Evolutionary conservation across 30 jellyfish, hydroid and myxozoan genomes (phyloP).

Genomic region (Chironex yamaguchii): DNA sequence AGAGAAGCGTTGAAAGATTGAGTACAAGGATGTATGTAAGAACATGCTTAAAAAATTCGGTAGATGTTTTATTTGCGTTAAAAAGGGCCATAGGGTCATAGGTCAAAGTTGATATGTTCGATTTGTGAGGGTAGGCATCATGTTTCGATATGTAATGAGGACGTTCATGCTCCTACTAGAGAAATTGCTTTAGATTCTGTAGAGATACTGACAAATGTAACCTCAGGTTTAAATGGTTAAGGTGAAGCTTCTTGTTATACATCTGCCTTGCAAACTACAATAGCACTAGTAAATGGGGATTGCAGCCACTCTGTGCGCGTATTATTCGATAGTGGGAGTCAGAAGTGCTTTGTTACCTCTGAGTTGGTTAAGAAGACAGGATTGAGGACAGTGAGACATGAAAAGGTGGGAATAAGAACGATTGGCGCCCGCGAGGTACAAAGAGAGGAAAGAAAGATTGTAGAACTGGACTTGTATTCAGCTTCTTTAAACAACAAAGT

Average conservation of each 20-base stretch:
- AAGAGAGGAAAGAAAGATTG: neutral
- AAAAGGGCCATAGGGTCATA: conserved; percentile 30
- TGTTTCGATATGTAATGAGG: neutral
- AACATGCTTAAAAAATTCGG: neutral
- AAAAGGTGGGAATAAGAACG: neutral
- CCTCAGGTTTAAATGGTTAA: neutral
- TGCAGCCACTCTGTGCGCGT: neutral
- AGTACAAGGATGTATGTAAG: neutral
- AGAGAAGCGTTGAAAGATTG: conserved; percentile 2
- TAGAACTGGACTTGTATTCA: neutral
- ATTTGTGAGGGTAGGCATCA: neutral
- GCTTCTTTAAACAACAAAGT: neutral
- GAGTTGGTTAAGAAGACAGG: neutral
- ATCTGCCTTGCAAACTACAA: conserved; percentile 18
- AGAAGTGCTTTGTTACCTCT: conserved; percentile 32
- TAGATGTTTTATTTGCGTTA: conserved; percentile 7
- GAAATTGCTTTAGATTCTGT: neutral
- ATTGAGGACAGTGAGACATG: conserved; percentile 2
- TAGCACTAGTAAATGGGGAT: conserved; percentile 1
- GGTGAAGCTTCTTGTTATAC: neutral
- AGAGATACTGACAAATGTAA: neutral
- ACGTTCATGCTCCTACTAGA: neutral
- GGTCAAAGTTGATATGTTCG: neutral
- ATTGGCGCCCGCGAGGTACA: neutral
- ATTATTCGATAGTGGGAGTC: conserved; percentile 41